Conservation (phyloP, 2,113 vertebrate genomes). For the Hyperoodon ampullatus region DNA sequence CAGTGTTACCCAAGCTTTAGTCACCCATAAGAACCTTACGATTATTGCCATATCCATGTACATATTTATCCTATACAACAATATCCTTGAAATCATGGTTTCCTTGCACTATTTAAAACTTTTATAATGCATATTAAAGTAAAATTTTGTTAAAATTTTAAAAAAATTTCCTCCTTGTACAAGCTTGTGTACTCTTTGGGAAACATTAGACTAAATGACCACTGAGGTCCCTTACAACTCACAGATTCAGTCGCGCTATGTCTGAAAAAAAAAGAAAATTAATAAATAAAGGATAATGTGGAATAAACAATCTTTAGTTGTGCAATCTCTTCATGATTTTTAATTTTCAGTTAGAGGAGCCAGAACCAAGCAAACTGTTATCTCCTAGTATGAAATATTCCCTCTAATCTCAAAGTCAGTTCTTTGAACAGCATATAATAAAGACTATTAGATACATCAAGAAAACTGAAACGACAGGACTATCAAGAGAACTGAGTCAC, state of each 20-base stretch:
- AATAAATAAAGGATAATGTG: not conserved
- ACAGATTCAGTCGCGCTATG: not conserved
- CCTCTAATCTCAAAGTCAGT: conserved; percentile 24
- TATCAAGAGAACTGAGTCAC: not conserved
- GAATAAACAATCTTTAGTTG: not conserved
- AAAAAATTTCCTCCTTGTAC: not conserved
- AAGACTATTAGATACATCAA: conserved; percentile 22
- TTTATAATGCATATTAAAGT: not conserved
- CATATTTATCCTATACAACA: not conserved
- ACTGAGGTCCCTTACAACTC: not conserved
- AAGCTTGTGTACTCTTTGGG: not conserved
- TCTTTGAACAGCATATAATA: not conserved
- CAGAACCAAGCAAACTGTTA: not conserved
- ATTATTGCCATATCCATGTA: not conserved
- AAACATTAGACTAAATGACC: not conserved
- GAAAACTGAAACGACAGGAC: not conserved
- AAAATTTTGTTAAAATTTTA: not conserved
- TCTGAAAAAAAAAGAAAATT: not conserved
- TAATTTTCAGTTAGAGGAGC: not conserved
- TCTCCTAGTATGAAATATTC: not conserved
- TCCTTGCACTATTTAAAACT: not conserved
- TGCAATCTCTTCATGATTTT: not conserved
- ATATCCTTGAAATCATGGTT: not conserved
- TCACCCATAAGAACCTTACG: not conserved
- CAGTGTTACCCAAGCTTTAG: not conserved